Base-by-base conservation (phyloP, 2,888 invertebrate genomes). In the Brenthis hecate region DNA sequence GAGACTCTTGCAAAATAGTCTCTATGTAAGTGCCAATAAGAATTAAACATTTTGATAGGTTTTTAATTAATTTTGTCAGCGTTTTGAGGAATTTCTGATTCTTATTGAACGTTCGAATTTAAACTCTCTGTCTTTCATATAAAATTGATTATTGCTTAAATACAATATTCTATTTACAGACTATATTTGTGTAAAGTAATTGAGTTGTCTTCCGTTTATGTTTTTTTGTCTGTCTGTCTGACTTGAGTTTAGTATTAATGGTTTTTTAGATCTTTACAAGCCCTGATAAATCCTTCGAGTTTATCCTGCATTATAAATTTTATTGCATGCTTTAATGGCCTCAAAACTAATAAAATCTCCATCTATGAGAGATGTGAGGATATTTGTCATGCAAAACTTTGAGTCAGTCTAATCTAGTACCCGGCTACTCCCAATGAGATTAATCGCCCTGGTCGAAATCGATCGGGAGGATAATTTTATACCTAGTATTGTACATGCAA, bases 121-220 rank as follows among this genome's bases (percentile, higher is more conserved):
- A 16, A 56, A 73, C 76, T 77, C 70, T 82, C 80, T 65, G 2
- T 0, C 0, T 16, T 16, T 19, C 0, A 0, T 0, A 51, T 81
- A 85, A 74, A 75, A 75, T 68, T 72, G 56, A 77, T 69, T 80
- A 79, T 73, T 11, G n/a, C 5, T 47, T 78, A 6, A 23, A n/a
- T 79, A 60, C 23, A 70, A 75, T 66, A 78, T 80, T 86, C 84
- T 89, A 90, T 90, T 88, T 87, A 76, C 72, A 83, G 83, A 48
- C 48, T 80, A 79, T 83, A 76, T 74, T 77, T 83, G 85, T 83
- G 85, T 82, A 85, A 86, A 86, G 86, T 92, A 91, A 92, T 92
- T 91, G 92, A 92, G 92, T 82, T 78, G 87, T 92, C 85, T 87
- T 87, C 83, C 84, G 82, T 77, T 84, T 56, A 56, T 73, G 75